phyloP scores from a whole-genome alignment of 2,888 invertebrate species.

The Axea sp. region DNA sequence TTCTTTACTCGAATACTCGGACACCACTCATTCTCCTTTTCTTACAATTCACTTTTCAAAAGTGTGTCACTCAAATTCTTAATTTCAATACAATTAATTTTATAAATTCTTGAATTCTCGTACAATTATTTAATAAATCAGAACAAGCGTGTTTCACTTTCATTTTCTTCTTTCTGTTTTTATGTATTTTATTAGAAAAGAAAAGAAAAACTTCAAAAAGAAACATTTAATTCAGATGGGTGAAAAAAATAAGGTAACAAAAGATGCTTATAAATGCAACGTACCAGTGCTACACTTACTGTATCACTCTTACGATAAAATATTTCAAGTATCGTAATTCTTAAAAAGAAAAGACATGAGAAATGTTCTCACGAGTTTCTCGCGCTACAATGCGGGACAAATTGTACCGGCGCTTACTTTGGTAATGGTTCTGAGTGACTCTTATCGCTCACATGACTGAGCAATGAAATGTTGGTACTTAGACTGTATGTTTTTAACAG shows the following conservation, averaged over 20 bases:
- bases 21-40: conserved; percentile 20
- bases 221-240: no score
- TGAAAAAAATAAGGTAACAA: conserved; percentile 9
- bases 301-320: conserved; percentile 31
- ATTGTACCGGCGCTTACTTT: conserved; percentile 41
- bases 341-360: conserved; percentile 24
- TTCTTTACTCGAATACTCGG: conserved; percentile 19
- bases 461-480: conserved; percentile 73
- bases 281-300: conserved; percentile 4
- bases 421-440: conserved; percentile 68
- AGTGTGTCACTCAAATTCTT: no score
- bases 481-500: conserved; percentile 8
- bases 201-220: no score
- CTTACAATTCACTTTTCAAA: conserved; percentile 18
- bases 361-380: conserved; percentile 56
- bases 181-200: no score
- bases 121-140: no score
- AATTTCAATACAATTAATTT: no score
- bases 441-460: conserved; percentile 74
- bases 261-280: conserved; percentile 8
- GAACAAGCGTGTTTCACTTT: no score
- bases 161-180: no score
- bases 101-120: conserved; percentile 1
- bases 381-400: conserved; percentile 53
- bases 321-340: conserved; percentile 29